Percentiles rank a stretch among this genome's conserved stretches.
phyloP scores from a whole-genome alignment of 1,140 invertebrate species.

The Parapsyche elsis region DNA sequence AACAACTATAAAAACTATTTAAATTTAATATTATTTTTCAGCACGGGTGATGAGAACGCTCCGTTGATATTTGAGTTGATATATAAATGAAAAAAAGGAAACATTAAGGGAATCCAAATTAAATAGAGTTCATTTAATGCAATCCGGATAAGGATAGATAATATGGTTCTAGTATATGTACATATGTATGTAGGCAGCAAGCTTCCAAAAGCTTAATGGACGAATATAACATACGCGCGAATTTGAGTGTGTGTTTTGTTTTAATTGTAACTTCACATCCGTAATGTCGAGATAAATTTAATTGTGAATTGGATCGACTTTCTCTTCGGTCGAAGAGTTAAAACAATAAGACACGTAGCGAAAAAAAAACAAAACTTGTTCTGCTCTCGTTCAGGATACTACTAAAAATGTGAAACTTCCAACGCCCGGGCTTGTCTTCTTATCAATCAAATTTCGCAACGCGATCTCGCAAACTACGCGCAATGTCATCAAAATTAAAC shows the following conservation, averaged over 20 bases:
- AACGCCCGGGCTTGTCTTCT: background rate
- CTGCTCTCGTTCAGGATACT: background rate
- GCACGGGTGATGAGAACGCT: too few species aligned
- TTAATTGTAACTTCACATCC: conserved; percentile 10
- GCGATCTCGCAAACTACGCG: background rate
- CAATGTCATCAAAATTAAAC: background rate
- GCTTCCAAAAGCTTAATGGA: background rate
- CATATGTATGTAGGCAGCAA: background rate
- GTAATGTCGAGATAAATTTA: conserved; percentile 13
- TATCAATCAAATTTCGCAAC: conserved; percentile 14
- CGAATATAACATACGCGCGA: background rate
- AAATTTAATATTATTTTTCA: too few species aligned
- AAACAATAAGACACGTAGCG: background rate
- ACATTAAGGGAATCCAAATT: too few species aligned
- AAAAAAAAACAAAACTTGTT: conserved; percentile 23
- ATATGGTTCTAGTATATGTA: background rate
- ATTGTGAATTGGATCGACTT: conserved; percentile 10
- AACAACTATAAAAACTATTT: too few species aligned
- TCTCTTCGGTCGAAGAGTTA: conserved; percentile 14
- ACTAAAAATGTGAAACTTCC: conserved; percentile 10
- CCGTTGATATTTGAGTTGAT: too few species aligned
- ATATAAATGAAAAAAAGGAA: too few species aligned
- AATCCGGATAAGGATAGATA: background rate
- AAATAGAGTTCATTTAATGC: too few species aligned
- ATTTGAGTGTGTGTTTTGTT: background rate